Base-by-base conservation (phyloP, 2,797 vertebrate genomes). In the Falco concolor region DNA sequence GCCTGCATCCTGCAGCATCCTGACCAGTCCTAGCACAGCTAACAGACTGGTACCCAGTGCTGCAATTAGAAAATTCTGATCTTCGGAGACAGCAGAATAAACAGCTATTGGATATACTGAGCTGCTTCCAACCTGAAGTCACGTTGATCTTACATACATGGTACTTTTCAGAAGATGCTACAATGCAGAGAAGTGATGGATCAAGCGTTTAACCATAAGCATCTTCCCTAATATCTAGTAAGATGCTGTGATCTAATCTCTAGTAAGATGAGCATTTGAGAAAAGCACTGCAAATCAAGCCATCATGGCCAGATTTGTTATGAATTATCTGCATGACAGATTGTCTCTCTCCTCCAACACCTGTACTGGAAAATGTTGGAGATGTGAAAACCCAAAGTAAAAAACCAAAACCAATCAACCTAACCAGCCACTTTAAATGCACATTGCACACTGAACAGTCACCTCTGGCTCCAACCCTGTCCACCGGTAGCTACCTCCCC, bases 41-140 rank as follows among this genome's bases (percentile, higher is more conserved):
- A 24, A 5, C 4, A 25, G 50, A 27, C 9, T 6, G 10, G 36
- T 0, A 2, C 52, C 54, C 61, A 14, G 5, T 0, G 0, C 76
- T 13, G 57, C n/a, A 0, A 32, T 0, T 12, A 11, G 18, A 19
- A 23, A 24, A 40, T 1, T 11, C 56, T 6, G 7, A 6, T 2
- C 24, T 9, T 1, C 74, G 61, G 54, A 30, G 49, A 20, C 30
- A 34, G 65, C 81, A 27, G 25, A 12, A 17, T 1, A 15, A 68
- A 40, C 3, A 0, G 0, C 30, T 22, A 1, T 1, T 4, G 49
- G 49, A 32, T 2, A 4, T 2, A 3, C 0, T 0, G 24, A 36
- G 70, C 49, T 8, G 24, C 0, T n/a, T 38, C 64, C 81, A 42
- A 5, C 10, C 50, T 15, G 21, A 24, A 60, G 27, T 6, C 21